Evolutionary conservation across 2,888 invertebrate species (phyloP).

Genomic region (Hydriomena furcata): DNA sequence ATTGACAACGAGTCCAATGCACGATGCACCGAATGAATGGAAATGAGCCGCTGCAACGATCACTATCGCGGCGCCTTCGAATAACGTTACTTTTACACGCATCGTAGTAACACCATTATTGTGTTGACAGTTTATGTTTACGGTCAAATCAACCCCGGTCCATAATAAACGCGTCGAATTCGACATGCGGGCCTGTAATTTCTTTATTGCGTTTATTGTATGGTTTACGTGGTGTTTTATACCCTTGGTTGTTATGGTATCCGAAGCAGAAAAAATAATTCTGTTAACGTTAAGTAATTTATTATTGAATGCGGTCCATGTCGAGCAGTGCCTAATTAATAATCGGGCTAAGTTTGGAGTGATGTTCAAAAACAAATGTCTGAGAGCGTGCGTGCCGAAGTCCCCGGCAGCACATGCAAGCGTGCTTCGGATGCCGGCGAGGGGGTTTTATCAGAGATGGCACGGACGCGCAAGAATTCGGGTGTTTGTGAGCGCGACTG

Average conservation of each 20-base stretch:
- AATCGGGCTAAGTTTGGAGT: constrained; percentile 31
- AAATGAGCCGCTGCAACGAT: constrained; percentile 60
- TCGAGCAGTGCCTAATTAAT: constrained; percentile 29
- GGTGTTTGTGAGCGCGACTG: constrained; percentile 47
- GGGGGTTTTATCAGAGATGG: constrained; percentile 61
- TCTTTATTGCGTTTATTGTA: neutral
- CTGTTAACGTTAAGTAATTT: constrained; percentile 12
- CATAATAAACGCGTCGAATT: neutral
- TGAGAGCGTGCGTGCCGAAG: constrained; percentile 46
- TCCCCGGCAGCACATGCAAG: constrained; percentile 47
- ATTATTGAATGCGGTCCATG: constrained; percentile 26
- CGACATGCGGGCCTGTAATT: constrained; percentile 6
- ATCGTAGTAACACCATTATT: constrained; percentile 33
- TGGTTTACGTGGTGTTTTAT: neutral
- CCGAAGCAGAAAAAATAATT: constrained; percentile 9
- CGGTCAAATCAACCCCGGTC: constrained; percentile 20
- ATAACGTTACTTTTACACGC: constrained; percentile 34
- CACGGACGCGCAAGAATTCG: constrained; percentile 76
- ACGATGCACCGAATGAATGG: constrained; percentile 67
- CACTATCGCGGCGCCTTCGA: constrained; percentile 38
- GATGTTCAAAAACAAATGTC: constrained; percentile 44
- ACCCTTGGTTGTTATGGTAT: constrained; percentile 4
- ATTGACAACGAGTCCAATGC: constrained; percentile 62
- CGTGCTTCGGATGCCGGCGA: constrained; percentile 62
- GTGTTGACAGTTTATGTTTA: constrained; percentile 27